Evolutionary conservation across 2,797 vertebrate genomes (phyloP).

Genomic region (Acanthiza pusilla): DNA sequence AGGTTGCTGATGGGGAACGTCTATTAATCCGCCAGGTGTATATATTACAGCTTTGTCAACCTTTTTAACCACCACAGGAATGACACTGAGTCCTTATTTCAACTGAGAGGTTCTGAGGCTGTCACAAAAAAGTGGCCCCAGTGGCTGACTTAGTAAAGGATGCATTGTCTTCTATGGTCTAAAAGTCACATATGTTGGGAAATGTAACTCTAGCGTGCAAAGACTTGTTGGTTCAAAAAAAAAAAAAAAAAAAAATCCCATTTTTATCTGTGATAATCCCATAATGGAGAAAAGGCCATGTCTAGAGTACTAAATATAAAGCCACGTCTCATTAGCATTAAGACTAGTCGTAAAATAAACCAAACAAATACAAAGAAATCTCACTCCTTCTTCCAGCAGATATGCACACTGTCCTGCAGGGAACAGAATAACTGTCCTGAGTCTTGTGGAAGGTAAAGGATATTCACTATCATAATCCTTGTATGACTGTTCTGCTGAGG

Average conservation of each 20-base stretch:
- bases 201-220: neutral
- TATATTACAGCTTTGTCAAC: neutral
- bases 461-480: neutral
- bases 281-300: neutral
- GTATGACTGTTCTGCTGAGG: neutral
- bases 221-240: neutral
- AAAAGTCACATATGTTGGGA: neutral
- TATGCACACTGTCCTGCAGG: neutral
- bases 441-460: neutral
- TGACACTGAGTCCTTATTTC: neutral
- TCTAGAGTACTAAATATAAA: neutral
- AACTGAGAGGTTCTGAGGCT: neutral
- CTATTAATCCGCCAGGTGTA: neutral
- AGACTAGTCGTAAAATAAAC: neutral
- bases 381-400: neutral
- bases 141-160: neutral
- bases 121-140: neutral
- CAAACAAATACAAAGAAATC: neutral
- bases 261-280: neutral
- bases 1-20: neutral
- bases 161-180: neutral
- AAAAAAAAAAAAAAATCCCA: neutral
- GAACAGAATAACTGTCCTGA: neutral
- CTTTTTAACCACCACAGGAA: neutral
- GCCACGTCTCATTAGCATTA: neutral